A percentile compares a stretch with the other conserved stretches of the same genome.
Conservation (phyloP, 2,888 invertebrate genomes). For the Andrena flavipes region DNA sequence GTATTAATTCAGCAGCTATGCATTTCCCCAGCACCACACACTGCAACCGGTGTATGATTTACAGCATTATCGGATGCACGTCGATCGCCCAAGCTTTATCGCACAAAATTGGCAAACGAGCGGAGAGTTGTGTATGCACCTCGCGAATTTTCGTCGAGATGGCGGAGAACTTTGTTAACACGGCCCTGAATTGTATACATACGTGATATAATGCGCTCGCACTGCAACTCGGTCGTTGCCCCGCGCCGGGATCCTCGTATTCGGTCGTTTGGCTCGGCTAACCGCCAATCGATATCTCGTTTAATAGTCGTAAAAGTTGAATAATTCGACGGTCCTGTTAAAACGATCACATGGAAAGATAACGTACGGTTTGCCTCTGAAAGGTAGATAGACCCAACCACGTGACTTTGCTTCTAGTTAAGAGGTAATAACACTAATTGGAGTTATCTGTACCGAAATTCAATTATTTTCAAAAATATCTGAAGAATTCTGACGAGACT, state of each 20-base stretch:
- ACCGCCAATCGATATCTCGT: conserved; percentile 78
- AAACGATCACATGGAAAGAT: conserved; percentile 31
- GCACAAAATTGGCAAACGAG: conserved; percentile 46
- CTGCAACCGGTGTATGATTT: conserved; percentile 39
- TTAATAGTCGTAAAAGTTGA: conserved; percentile 76
- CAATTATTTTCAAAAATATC: neutral
- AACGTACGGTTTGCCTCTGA: neutral
- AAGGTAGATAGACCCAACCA: neutral
- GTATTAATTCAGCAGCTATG: conserved; percentile 37
- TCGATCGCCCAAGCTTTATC: conserved; percentile 33
- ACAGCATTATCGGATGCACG: conserved; percentile 38
- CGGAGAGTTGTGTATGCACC: conserved; percentile 29
- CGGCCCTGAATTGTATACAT: conserved; percentile 40
- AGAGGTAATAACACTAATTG: neutral
- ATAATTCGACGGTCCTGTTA: conserved; percentile 69
- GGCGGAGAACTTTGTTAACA: conserved; percentile 54
- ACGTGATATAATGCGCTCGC: conserved; percentile 50
- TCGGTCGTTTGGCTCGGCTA: conserved; percentile 71
- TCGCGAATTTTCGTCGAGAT: conserved; percentile 40
- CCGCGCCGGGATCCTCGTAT: conserved; percentile 55
- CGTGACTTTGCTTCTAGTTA: conserved; percentile 5
- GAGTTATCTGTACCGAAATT: neutral
- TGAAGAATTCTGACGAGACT: neutral
- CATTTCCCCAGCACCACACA: neutral
- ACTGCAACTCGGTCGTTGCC: conserved; percentile 48